Evolutionary conservation across 2,797 vertebrate species (phyloP).

Genomic region (Tinamus major): DNA sequence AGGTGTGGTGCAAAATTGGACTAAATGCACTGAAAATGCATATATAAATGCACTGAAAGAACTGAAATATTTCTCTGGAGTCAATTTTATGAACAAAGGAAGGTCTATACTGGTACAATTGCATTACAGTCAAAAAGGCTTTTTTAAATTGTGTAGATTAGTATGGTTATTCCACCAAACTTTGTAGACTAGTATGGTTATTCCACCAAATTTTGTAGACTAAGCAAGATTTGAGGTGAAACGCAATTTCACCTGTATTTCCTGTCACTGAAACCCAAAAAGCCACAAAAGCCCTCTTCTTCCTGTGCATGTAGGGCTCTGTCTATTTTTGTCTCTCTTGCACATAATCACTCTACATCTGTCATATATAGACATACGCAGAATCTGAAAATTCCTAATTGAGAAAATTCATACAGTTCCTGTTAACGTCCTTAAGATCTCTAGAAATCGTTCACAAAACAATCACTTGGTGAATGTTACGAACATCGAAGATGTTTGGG

Average conservation of each 20-base stretch:
- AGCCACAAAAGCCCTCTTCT: not conserved
- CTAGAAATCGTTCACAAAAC: not conserved
- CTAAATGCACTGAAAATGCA: not conserved
- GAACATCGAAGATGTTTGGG: not conserved
- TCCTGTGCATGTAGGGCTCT: accelerated
- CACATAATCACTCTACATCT: not conserved
- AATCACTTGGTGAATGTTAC: accelerated
- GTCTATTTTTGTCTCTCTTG: not conserved
- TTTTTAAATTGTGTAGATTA: not conserved
- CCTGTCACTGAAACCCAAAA: not conserved
- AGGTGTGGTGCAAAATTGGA: not conserved
- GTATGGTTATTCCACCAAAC: not conserved
- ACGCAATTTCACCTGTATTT: not conserved
- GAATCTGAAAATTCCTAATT: not conserved
- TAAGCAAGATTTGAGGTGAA: not conserved
- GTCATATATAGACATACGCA: not conserved
- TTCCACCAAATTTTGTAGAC: not conserved
- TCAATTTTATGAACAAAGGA: not conserved
- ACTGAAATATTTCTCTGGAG: not conserved
- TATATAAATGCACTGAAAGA: not conserved
- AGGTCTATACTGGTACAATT: not conserved
- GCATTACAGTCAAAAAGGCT: not conserved
- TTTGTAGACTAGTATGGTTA: not conserved
- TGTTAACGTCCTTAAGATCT: not conserved
- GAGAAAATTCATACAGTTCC: not conserved